A percentile compares a stretch with the other conserved stretches of the same genome.
Evolutionary conservation across 2,888 invertebrate species (phyloP).

Genomic region (Stomorhina lunata): DNA sequence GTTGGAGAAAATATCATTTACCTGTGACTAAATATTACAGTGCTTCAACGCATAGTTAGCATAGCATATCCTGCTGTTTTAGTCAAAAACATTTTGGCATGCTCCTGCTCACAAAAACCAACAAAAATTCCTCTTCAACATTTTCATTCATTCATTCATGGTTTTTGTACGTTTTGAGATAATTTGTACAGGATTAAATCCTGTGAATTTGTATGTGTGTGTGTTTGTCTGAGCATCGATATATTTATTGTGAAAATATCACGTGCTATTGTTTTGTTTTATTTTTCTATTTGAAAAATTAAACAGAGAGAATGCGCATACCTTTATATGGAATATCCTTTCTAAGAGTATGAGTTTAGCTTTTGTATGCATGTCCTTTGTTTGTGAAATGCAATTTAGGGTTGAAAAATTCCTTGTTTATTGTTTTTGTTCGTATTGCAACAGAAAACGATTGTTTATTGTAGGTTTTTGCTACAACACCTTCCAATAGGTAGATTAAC

Average conservation of each 20-base stretch:
- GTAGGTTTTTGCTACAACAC: conserved; percentile 49
- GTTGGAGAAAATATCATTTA: conserved; percentile 49
- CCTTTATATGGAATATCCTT: conserved; percentile 1
- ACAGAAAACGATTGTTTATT: conserved; percentile 37
- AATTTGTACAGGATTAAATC: conserved; percentile 24
- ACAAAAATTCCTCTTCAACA: neutral
- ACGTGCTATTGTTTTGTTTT: conserved; percentile 59
- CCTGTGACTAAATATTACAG: conserved; percentile 47
- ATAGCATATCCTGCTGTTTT: conserved; percentile 32
- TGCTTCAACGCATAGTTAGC: neutral
- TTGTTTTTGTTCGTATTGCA: conserved; percentile 32
- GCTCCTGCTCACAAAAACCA: neutral
- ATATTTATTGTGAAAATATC: conserved; percentile 50
- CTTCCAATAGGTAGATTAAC: conserved; percentile 52
- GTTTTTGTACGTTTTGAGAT: conserved; percentile 28
- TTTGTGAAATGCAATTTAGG: conserved; percentile 51
- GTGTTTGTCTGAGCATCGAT: neutral
- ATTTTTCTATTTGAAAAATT: conserved; percentile 2
- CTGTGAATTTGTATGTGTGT: conserved; percentile 8
- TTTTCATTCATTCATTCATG: conserved; percentile 47
- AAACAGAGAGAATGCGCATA: conserved; percentile 59
- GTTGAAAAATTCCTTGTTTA: conserved; percentile 46
- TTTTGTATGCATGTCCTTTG: conserved; percentile 20
- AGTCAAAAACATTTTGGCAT: conserved; percentile 1
- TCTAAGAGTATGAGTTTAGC: neutral